phyloP scores from a whole-genome alignment of 2,797 vertebrate species.

The Sebastiscus albofasciatus region DNA sequence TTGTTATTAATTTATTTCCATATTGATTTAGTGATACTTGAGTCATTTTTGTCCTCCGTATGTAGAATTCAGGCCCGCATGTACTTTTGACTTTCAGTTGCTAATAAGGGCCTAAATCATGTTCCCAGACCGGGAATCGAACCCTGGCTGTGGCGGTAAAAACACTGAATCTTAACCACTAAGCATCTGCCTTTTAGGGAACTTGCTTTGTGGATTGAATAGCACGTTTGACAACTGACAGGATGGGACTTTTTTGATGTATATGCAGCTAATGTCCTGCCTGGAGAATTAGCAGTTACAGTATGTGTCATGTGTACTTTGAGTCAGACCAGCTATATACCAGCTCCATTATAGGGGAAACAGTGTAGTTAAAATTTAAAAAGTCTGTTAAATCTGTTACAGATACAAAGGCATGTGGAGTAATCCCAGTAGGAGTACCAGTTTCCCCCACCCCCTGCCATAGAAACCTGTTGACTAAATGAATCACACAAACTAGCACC shows the following conservation, averaged over 20 bases:
- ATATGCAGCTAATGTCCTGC: background rate
- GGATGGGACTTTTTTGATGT: background rate
- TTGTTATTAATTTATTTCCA: no score
- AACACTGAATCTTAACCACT: slow-evolving; percentile 84
- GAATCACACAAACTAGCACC: background rate
- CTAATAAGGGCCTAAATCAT: background rate
- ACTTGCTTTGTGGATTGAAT: background rate
- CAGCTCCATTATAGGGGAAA: background rate
- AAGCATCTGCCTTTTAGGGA: background rate
- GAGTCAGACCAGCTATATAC: background rate
- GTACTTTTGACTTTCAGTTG: background rate
- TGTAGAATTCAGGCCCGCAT: background rate
- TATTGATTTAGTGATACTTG: background rate
- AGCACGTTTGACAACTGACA: background rate
- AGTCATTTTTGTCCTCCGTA: background rate
- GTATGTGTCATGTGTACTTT: background rate
- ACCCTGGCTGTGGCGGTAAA: slow-evolving; percentile 77
- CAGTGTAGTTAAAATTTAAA: background rate
- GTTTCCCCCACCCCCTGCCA: background rate
- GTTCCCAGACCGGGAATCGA: slow-evolving; percentile 78
- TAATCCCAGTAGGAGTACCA: background rate
- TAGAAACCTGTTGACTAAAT: background rate
- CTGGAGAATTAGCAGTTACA: background rate
- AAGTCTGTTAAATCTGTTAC: background rate
- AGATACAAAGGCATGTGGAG: background rate